Percentiles rank a stretch among this genome's conserved stretches.
Evolutionary conservation across 1,140 invertebrate species (phyloP).

Genomic region (Caerostris extrusa): DNA sequence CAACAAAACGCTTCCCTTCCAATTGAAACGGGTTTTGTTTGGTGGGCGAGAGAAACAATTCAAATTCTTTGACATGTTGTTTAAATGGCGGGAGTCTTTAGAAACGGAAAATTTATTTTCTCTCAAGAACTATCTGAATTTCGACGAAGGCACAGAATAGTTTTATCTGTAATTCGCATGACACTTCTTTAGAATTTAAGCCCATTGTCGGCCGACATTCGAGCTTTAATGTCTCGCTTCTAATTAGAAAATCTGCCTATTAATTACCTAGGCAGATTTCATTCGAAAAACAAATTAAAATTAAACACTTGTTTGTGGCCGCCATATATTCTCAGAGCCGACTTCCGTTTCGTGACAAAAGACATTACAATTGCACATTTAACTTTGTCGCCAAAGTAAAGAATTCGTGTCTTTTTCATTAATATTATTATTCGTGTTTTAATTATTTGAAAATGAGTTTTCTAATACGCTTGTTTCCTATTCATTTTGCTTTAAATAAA

Average conservation of each 20-base stretch:
- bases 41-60: neutral
- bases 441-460: neutral
- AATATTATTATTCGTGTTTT: neutral
- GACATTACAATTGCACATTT: neutral
- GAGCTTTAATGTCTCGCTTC: constrained; percentile 54
- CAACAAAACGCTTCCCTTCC: neutral
- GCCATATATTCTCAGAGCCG: constrained; percentile 39
- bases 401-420: neutral
- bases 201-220: constrained; percentile 44
- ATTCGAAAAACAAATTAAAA: constrained; percentile 52
- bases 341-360: constrained; percentile 17
- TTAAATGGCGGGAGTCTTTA: neutral
- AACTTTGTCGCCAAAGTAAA: neutral
- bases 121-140: constrained; percentile 4
- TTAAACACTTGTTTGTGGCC: constrained; percentile 54
- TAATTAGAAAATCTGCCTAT: constrained; percentile 50
- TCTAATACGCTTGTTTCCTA: neutral
- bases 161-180: constrained; percentile 61
- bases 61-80: constrained; percentile 9
- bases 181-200: constrained; percentile 63
- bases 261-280: constrained; percentile 64
- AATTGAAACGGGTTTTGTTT: constrained; percentile 8
- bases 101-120: constrained; percentile 36
- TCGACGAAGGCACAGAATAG: constrained; percentile 3
- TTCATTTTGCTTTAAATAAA: no score